Evolutionary conservation across 2,797 vertebrate genomes (phyloP).

Genomic region (Pangasius djambal): DNA sequence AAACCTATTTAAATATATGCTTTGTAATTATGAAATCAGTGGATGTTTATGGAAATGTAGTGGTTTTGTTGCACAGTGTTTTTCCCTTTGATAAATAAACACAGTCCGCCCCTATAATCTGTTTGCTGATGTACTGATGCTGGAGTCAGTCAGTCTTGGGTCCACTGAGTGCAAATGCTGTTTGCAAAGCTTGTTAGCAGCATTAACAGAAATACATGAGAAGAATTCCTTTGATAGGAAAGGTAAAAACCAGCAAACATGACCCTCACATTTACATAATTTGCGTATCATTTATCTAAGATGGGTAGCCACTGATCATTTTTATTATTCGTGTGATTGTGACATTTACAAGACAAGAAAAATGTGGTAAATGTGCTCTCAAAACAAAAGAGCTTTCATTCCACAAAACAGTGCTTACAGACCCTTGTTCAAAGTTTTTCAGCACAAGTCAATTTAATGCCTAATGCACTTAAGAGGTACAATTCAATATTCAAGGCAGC

Average conservation of each 20-base stretch:
- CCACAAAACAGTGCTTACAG: constrained; percentile 45
- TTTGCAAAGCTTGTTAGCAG: constrained; percentile 9
- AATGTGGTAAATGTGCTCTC: constrained; percentile 44
- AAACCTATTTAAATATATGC: background rate
- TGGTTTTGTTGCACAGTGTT: background rate
- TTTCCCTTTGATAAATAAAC: background rate
- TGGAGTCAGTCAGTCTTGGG: background rate
- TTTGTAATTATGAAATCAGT: background rate
- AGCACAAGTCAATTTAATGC: constrained; percentile 49
- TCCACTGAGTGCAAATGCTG: background rate
- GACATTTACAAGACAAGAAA: constrained; percentile 55
- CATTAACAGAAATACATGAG: constrained; percentile 24
- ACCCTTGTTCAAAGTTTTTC: constrained; percentile 66
- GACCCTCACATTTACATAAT: constrained; percentile 51
- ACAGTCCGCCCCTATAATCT: background rate
- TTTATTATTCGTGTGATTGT: constrained; percentile 45
- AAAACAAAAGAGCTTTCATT: constrained; percentile 56
- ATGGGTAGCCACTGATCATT: constrained; percentile 40
- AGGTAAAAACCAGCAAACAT: constrained; percentile 45
- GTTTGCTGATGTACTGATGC: constrained; percentile 1
- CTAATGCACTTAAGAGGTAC: constrained; percentile 55
- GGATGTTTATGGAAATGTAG: background rate
- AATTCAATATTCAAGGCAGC: constrained; percentile 51
- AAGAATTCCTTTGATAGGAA: constrained; percentile 39
- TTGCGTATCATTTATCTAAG: constrained; percentile 50